Evolutionary conservation across 2,888 invertebrate genomes (phyloP), one percentile per base, ranked within the genome.

Genomic region (Tetanocera ferruginea): DNA sequence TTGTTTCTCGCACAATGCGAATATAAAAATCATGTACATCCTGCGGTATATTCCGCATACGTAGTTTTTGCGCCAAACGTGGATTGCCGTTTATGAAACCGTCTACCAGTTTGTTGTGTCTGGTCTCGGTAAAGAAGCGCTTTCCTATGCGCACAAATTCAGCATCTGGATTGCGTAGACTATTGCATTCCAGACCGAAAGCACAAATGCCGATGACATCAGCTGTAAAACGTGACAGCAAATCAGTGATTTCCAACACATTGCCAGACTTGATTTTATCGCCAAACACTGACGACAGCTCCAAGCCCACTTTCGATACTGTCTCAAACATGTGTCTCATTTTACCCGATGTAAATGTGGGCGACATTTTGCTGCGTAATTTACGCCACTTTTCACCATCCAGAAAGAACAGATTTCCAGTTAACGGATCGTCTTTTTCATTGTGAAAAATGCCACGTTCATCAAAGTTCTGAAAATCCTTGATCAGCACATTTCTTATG

Each of bases 131-230:
- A 0, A 86, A 80, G 0, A 85, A 83, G 3, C 81, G 81, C 3
- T 64, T 82, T 3, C 87, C 87, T 79, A 86, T 85, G 0, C 28
- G 76, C 0, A 88, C 85, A 75, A 90, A 91, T 5, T 89, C 87
- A 1, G 89, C 86, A 62, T 89, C 80, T 0, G 88, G 86, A 80
- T 90, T 83, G 2, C 85, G 83, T 55, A 90, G 84, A 51, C 89
- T 89, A 78, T 91, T 90, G 80, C 90, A 89, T 52, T 91, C 89
- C 4, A 91, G 83, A 0, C 91, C 91, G 80, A 91, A 91, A 8
- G 90, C 90, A 81, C 90, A 90, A 0, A 85, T 85, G 2, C 91
- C 91, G 64, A 91, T 91, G 0, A 91, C 90, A 80, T 92, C 91
- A 5, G 91, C 90, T 0, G 91, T 91, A 75, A 88, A 91, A 23